Evolutionary conservation across 1,140 invertebrate genomes (phyloP).

Genomic region (Pogonognathellus flavescens): DNA sequence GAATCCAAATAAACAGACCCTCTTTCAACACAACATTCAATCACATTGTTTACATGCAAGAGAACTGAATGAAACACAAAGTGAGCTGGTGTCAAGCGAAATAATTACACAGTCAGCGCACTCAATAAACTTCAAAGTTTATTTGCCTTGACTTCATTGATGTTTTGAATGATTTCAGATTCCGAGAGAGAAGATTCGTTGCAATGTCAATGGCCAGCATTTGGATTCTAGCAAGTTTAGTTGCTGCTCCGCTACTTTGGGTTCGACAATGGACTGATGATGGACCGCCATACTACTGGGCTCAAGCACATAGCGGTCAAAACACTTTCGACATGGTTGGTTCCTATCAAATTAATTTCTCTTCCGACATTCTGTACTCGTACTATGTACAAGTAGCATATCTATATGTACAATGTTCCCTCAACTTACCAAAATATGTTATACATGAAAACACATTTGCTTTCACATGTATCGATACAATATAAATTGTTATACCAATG

Average conservation of each 20-base stretch:
- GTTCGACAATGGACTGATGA: constrained; percentile 61
- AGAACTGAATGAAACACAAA: neutral
- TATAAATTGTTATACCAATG: no score
- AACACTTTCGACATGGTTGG: neutral
- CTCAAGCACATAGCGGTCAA: constrained; percentile 36
- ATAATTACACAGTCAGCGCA: neutral
- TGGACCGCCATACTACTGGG: constrained; percentile 25
- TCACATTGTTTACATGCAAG: neutral
- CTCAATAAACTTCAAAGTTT: neutral
- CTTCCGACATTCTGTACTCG: no score
- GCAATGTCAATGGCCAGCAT: constrained; percentile 64
- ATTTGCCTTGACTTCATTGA: neutral
- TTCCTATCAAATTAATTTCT: no score
- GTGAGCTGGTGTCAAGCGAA: neutral
- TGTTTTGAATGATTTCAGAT: constrained; percentile 41
- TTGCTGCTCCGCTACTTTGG: constrained; percentile 65
- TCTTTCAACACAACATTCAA: neutral
- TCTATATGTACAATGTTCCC: no score
- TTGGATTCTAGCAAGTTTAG: constrained; percentile 64
- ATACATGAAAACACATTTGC: no score
- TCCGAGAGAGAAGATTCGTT: constrained; percentile 65
- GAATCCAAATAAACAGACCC: neutral
- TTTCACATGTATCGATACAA: no score
- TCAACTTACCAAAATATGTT: no score
- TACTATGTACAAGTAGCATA: no score